phyloP scores from a whole-genome alignment of 2,888 invertebrate species.

The Augiades crinisus region DNA sequence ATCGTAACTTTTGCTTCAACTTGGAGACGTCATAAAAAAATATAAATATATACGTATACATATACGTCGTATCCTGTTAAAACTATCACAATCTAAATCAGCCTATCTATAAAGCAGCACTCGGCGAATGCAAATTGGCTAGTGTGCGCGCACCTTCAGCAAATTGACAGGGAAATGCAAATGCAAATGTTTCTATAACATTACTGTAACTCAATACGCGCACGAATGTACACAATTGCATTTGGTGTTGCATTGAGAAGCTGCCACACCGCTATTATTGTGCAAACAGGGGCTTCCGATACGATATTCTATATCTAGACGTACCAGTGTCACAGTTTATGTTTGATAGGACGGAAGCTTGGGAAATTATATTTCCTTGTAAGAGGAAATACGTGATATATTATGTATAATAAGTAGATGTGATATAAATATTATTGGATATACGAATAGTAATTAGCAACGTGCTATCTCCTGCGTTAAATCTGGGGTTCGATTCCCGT shows the following conservation, averaged over 20 bases:
- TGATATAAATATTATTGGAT: too few relatives aligned
- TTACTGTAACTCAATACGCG: constrained; percentile 74
- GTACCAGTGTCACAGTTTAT: constrained; percentile 10
- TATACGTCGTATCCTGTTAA: too few relatives aligned
- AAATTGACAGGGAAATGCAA: constrained; percentile 28
- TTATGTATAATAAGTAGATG: too few relatives aligned
- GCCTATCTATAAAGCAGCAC: not conserved
- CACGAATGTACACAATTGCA: constrained; percentile 78
- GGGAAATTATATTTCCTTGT: too few relatives aligned
- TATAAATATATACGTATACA: too few relatives aligned
- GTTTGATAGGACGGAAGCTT: constrained; percentile 12
- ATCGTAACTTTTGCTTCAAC: too few relatives aligned
- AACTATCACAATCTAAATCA: too few relatives aligned
- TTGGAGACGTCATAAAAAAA: too few relatives aligned
- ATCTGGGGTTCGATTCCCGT: too few relatives aligned
- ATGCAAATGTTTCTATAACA: constrained; percentile 72
- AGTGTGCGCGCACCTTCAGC: constrained; percentile 10
- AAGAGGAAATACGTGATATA: too few relatives aligned
- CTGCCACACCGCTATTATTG: constrained; percentile 59
- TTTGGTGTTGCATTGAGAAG: constrained; percentile 68
- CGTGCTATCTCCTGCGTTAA: too few relatives aligned
- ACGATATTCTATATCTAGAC: constrained; percentile 24
- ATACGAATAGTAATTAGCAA: too few relatives aligned
- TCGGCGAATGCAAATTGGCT: constrained; percentile 33
- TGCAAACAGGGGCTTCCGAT: constrained; percentile 62